A percentile compares a stretch with the other conserved stretches of the same genome.
Conservation (phyloP, 92 coral and sea anemone genomes). For the Virgularia gustaviana region DNA sequence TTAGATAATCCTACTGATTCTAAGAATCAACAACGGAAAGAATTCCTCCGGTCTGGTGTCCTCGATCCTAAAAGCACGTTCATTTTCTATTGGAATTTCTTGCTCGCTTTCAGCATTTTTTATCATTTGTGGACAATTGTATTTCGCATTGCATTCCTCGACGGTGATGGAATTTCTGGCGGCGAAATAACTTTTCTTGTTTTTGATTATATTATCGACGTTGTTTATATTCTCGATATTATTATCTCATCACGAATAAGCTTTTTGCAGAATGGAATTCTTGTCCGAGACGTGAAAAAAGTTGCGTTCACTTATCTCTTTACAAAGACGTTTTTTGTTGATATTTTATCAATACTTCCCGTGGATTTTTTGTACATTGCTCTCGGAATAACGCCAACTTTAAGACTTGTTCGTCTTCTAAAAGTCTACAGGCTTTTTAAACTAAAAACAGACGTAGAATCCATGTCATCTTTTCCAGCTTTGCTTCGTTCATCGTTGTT, state of each 20-base stretch:
- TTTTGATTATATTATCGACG: slow-evolving; percentile 14
- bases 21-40: slow-evolving; percentile 30
- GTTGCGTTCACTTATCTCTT: slow-evolving; percentile 24
- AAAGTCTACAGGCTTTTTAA: slow-evolving; percentile 75
- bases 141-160: slow-evolving; percentile 75
- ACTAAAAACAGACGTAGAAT: slow-evolving; percentile 78
- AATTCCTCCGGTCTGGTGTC: slow-evolving; percentile 29
- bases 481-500: slow-evolving; percentile 53
- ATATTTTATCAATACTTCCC: slow-evolving; percentile 1
- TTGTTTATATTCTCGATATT: slow-evolving; percentile 18
- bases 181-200: slow-evolving; percentile 43
- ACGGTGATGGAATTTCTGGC: slow-evolving; percentile 43
- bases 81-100: slow-evolving; percentile 76
- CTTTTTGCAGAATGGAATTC: slow-evolving; percentile 19
- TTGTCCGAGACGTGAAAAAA: slow-evolving; percentile 16
- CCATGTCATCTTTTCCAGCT: slow-evolving; percentile 83
- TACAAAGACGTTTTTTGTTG: slow-evolving; percentile 8
- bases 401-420: slow-evolving; percentile 69
- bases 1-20: slow-evolving; percentile 2
- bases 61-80: slow-evolving; percentile 73
- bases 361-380: slow-evolving; percentile 52
- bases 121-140: slow-evolving; percentile 90
- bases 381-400: slow-evolving; percentile 60
- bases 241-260: slow-evolving; percentile 26
- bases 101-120: slow-evolving; percentile 75